Evolutionary conservation across 2,888 invertebrate species (phyloP), one percentile per base, ranked within the genome.

Genomic region (Caradrina kadenii): DNA sequence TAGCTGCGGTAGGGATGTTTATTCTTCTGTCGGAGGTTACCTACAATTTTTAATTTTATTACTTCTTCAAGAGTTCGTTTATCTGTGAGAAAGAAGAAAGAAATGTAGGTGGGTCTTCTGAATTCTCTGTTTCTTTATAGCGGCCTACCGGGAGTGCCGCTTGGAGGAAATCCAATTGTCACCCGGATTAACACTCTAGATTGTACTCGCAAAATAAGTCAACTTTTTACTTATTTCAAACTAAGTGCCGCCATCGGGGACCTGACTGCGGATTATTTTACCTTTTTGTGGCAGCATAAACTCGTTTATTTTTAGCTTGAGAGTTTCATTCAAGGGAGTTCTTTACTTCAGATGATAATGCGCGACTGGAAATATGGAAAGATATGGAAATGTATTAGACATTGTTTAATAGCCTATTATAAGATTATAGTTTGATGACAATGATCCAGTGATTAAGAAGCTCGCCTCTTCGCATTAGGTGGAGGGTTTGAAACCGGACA

Each of bases 141-240:
- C 45, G 15, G 54, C 65, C 45, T 63, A 50, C 69, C 49, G 52
- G 26, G 49, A 45, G 66, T 31, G 45, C 63, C 58, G 61, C 55
- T 45, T 45, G 54, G 76, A 61, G 71, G 52, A 82, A 80, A 83
- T 82, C 74, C 82, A 78, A 82, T 83, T 78, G 82, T 79, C 83
- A 73, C 73, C 69, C 72, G 63, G 80, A 81, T 84, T 84, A 84
- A 81, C 78, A 69, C 67, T 65, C 65, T 64, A 68, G 69, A 79
- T 72, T 72, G 65, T 66, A 61, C 69, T 70, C 69, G 58, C 69
- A 50, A 80, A 76, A 80, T 78, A 76, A 80, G 73, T 70, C 73
- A 55, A 63, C 73, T 71, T 83, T n/a, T 77, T 65, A 75, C 75
- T 77, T 73, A 79, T 76, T 80, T 81, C 71, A 66, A 76, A 80